Conservation (phyloP, 2,797 vertebrate species). For the Lycodopsis pacificus region DNA sequence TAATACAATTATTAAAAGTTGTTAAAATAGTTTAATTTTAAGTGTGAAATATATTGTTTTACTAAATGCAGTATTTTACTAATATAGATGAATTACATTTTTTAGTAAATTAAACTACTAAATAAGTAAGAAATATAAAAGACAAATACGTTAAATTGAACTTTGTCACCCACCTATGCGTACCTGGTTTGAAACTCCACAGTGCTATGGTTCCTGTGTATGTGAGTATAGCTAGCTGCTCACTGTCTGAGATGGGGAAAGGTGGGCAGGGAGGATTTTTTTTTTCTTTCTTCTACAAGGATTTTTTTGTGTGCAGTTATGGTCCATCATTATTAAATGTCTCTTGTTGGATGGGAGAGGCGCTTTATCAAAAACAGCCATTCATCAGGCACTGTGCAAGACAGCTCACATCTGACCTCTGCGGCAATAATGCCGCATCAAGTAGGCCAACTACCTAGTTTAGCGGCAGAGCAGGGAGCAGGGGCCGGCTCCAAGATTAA, state of each 20-base stretch:
- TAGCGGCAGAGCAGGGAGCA: constrained; percentile 96
- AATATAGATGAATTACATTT: background rate
- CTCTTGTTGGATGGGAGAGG: constrained; percentile 92
- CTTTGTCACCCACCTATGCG: constrained; percentile 5
- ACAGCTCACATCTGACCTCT: constrained; percentile 96
- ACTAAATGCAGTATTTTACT: background rate
- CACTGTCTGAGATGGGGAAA: constrained; percentile 70
- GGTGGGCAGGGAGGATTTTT: constrained; percentile 71
- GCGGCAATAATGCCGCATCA: constrained; percentile 98
- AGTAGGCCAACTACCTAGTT: constrained; percentile 97
- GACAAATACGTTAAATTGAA: background rate
- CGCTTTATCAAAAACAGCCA: constrained; percentile 93
- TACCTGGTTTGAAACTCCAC: constrained; percentile 29
- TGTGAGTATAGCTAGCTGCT: constrained; percentile 67
- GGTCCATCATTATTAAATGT: constrained; percentile 96
- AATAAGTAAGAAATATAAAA: background rate
- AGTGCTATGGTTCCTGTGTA: constrained; percentile 37
- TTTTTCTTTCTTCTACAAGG: constrained; percentile 82
- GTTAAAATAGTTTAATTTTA: background rate
- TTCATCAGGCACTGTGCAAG: constrained; percentile 91
- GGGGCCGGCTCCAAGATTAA: constrained; percentile 96
- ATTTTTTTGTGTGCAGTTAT: constrained; percentile 89
- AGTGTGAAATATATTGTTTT: background rate
- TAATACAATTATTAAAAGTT: background rate
- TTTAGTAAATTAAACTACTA: background rate